phyloP scores from a whole-genome alignment of 2,113 vertebrate species.

The Taxidea taxus region DNA sequence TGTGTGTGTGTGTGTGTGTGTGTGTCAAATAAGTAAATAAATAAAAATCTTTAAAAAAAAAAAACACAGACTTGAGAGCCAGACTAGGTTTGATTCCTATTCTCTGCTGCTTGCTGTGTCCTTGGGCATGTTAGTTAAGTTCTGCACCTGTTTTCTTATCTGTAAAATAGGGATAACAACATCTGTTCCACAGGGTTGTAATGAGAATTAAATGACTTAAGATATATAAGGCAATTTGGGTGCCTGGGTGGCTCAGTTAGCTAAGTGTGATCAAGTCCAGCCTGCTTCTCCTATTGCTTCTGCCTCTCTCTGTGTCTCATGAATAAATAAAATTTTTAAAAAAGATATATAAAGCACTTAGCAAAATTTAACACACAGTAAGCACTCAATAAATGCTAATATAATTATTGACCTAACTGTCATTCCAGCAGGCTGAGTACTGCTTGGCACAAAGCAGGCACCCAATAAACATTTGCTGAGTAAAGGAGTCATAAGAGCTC shows the following conservation, averaged over 20 bases:
- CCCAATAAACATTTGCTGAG: neutral
- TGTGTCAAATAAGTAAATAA: too few species aligned
- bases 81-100: neutral
- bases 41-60: constrained; percentile 24
- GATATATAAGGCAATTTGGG: neutral
- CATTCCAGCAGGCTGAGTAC: neutral
- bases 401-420: neutral
- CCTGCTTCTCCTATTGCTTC: too few species aligned
- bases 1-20: too few species aligned
- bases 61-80: neutral
- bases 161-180: neutral
- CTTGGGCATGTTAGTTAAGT: neutral
- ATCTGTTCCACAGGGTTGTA: neutral
- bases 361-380: neutral
- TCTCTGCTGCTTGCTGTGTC: neutral
- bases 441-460: neutral
- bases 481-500: neutral
- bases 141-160: neutral
- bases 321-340: too few species aligned
- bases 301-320: too few species aligned
- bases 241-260: too few species aligned
- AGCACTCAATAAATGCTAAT: neutral
- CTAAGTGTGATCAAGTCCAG: too few species aligned
- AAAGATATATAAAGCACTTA: neutral
- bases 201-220: neutral